These are phyloP conservation scores for Orientallactaga bullata DNA, from an alignment of 2,113 vertebrate species.

Conservation along the genomic window DNA sequence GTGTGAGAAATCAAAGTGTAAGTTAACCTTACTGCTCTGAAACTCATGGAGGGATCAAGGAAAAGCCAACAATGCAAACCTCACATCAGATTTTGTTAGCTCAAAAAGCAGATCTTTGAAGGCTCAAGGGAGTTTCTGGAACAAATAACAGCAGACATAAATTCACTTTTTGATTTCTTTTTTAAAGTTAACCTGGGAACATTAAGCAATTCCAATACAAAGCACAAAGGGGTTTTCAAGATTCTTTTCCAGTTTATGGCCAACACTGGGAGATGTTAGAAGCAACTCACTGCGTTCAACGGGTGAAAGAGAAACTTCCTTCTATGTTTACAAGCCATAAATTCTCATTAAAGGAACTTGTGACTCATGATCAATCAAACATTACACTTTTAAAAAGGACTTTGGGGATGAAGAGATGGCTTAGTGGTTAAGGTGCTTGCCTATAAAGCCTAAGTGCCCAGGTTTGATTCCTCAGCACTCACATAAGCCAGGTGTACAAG, in stretches of 20 bases:
- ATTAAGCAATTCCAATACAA: neutral
- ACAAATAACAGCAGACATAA: slow-evolving; percentile 39
- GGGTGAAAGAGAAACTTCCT: neutral
- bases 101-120: neutral
- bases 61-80: neutral
- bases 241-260: neutral
- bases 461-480: too few relatives aligned
- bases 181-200: neutral
- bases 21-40: neutral
- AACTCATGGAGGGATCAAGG: neutral
- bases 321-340: neutral
- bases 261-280: neutral
- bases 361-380: neutral
- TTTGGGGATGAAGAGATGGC: too few relatives aligned
- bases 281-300: neutral
- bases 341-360: neutral
- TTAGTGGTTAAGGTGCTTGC: too few relatives aligned
- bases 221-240: neutral
- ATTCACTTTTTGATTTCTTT: slow-evolving; percentile 37
- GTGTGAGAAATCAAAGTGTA: slow-evolving; percentile 42
- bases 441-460: too few relatives aligned
- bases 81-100: neutral
- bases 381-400: neutral
- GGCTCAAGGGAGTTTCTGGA: slow-evolving; percentile 43
- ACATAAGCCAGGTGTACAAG: too few relatives aligned